Conservation (phyloP, 2,888 invertebrate genomes). For the Sisyra nigra region DNA sequence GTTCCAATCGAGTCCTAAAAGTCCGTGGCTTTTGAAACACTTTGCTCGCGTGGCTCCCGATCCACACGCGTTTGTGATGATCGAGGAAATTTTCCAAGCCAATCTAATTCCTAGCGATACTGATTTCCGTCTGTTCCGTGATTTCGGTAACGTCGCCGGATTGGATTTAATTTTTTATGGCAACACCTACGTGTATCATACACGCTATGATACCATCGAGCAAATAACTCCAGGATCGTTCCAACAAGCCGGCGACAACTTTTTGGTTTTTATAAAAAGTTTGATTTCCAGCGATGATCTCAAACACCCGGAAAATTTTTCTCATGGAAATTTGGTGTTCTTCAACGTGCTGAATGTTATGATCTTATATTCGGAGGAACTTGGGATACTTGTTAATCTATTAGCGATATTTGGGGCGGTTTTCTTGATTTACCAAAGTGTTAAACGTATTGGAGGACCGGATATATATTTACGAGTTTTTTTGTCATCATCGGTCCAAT, state of each 20-base stretch:
- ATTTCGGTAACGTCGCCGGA: slow-evolving; percentile 52
- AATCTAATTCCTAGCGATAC: slow-evolving; percentile 64
- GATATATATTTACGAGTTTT: too few relatives aligned
- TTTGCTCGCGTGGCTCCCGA: slow-evolving; percentile 33
- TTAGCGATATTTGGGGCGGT: not conserved
- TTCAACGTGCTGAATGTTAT: slow-evolving; percentile 35
- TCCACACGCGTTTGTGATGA: slow-evolving; percentile 37
- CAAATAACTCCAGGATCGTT: slow-evolving; percentile 41
- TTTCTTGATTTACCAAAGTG: too few relatives aligned
- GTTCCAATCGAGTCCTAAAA: slow-evolving; percentile 73
- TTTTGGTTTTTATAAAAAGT: slow-evolving; percentile 29
- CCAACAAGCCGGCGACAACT: slow-evolving; percentile 45
- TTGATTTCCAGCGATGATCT: slow-evolving; percentile 23
- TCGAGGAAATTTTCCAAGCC: slow-evolving; percentile 49
- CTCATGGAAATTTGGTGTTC: slow-evolving; percentile 24
- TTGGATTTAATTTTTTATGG: slow-evolving; percentile 44
- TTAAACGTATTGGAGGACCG: too few relatives aligned
- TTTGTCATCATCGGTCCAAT: slow-evolving; percentile 11
- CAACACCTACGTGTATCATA: slow-evolving; percentile 51
- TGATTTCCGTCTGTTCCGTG: slow-evolving; percentile 62
- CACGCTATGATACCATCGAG: slow-evolving; percentile 34
- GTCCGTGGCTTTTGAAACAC: slow-evolving; percentile 45
- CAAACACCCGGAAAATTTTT: slow-evolving; percentile 6
- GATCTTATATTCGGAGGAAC: slow-evolving; percentile 27
- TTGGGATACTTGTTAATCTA: slow-evolving; percentile 13